Percentiles rank a stretch among this genome's conserved stretches.
These are phyloP conservation scores for Reticulitermes speratus DNA, from an alignment of 1,140 invertebrate genomes.

Conservation along the genomic window DNA sequence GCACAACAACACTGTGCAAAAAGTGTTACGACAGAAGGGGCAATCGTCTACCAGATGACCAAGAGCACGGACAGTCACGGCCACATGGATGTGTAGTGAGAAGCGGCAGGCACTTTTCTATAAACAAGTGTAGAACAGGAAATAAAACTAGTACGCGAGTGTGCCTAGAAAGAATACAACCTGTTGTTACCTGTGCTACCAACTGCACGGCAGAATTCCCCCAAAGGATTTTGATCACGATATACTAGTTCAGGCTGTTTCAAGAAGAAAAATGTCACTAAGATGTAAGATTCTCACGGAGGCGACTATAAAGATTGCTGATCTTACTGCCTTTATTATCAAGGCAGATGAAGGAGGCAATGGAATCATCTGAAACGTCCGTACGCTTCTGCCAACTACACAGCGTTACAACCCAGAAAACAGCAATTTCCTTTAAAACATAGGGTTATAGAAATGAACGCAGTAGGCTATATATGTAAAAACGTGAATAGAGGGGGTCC, in stretches of 20 bases:
- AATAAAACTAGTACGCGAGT: neutral
- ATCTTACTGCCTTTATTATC: too few relatives aligned
- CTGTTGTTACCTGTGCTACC: neutral
- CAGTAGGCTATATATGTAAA: too few relatives aligned
- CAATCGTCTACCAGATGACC: neutral
- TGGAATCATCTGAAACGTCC: too few relatives aligned
- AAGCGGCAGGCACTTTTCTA: neutral
- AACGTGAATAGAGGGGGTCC: too few relatives aligned
- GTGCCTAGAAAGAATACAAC: neutral
- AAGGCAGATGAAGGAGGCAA: too few relatives aligned
- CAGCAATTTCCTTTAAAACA: too few relatives aligned
- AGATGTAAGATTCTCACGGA: too few relatives aligned
- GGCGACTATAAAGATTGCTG: too few relatives aligned
- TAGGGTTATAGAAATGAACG: too few relatives aligned
- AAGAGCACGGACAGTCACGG: neutral
- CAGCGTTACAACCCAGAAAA: too few relatives aligned
- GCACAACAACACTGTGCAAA: neutral
- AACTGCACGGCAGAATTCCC: neutral
- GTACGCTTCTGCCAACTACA: too few relatives aligned
- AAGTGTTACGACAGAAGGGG: neutral
- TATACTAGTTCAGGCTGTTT: neutral
- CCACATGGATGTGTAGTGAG: neutral
- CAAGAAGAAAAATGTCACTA: neutral
- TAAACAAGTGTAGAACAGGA: conserved; percentile 3
- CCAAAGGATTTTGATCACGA: neutral